phyloP scores from a whole-genome alignment of 1,140 invertebrate species.

The Bombus balteatus region DNA sequence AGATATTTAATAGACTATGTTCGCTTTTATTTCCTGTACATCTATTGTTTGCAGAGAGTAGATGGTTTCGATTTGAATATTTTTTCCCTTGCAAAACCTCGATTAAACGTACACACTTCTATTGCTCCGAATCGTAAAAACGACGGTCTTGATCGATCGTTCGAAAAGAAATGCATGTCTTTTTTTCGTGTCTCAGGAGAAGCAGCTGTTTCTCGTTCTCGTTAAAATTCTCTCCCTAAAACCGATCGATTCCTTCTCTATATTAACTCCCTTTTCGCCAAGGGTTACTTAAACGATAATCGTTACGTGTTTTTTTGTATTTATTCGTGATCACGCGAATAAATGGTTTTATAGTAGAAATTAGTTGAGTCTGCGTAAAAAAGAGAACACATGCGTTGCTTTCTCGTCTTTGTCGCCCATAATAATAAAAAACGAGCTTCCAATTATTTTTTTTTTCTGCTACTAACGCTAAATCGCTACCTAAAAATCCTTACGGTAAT shows the following conservation, averaged over 20 bases:
- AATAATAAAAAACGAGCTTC: conserved; percentile 35
- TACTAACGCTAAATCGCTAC: conserved; percentile 31
- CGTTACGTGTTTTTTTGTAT: neutral
- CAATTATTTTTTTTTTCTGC: neutral
- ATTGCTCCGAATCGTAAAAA: neutral
- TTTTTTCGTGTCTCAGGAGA: neutral
- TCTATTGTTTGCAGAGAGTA: too few species aligned
- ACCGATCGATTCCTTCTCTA: neutral
- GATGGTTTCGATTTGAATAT: too few species aligned
- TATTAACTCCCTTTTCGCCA: neutral
- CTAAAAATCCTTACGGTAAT: neutral
- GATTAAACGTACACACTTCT: neutral
- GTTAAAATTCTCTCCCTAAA: neutral
- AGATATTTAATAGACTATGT: too few species aligned
- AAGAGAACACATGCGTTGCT: conserved; percentile 51
- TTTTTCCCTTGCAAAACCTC: neutral
- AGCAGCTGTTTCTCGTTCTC: neutral
- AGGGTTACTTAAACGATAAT: neutral
- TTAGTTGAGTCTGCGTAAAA: conserved; percentile 51
- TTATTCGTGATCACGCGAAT: too few species aligned
- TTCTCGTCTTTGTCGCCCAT: neutral
- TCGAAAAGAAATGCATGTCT: neutral
- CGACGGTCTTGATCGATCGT: conserved; percentile 1
- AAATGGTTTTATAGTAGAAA: conserved; percentile 12
- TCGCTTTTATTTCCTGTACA: too few species aligned